A percentile compares a stretch with the other conserved stretches of the same genome.
These are phyloP conservation scores for Teleogryllus oceanicus DNA, from an alignment of 2,888 invertebrate species.

Conservation along the genomic window DNA sequence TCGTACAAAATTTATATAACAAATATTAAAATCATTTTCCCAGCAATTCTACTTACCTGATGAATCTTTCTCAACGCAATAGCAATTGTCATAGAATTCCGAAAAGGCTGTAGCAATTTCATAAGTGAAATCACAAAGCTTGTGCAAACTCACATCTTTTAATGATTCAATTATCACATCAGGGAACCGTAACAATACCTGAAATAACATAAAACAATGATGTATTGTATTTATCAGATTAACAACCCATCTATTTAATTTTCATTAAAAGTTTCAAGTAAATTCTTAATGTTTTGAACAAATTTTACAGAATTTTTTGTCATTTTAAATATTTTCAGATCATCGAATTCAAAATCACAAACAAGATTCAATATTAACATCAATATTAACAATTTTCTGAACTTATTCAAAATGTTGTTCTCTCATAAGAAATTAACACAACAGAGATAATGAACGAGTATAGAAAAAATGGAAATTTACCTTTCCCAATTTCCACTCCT, in stretches of 20 bases:
- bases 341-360: too few relatives aligned
- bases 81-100: conserved; percentile 97
- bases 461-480: conserved; percentile 41
- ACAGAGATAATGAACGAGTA: too few relatives aligned
- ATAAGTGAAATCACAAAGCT: conserved; percentile 92
- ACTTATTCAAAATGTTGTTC: too few relatives aligned
- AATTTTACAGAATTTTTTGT: conserved; percentile 2
- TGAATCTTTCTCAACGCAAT: conserved; percentile 91
- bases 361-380: too few relatives aligned
- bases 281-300: not conserved
- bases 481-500: conserved; percentile 93
- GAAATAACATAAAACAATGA: conserved; percentile 33
- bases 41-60: conserved; percentile 45
- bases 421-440: too few relatives aligned
- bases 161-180: conserved; percentile 80
- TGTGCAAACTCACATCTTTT: conserved; percentile 78
- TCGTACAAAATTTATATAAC: not conserved
- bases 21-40: not conserved
- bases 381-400: too few relatives aligned
- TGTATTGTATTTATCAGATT: too few relatives aligned
- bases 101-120: conserved; percentile 89
- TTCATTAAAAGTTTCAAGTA: too few relatives aligned
- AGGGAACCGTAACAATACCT: conserved; percentile 74
- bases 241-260: too few relatives aligned
- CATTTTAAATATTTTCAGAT: not conserved